Base-by-base conservation (phyloP, 2,113 vertebrate genomes). In the Vulpes vulpes region DNA sequence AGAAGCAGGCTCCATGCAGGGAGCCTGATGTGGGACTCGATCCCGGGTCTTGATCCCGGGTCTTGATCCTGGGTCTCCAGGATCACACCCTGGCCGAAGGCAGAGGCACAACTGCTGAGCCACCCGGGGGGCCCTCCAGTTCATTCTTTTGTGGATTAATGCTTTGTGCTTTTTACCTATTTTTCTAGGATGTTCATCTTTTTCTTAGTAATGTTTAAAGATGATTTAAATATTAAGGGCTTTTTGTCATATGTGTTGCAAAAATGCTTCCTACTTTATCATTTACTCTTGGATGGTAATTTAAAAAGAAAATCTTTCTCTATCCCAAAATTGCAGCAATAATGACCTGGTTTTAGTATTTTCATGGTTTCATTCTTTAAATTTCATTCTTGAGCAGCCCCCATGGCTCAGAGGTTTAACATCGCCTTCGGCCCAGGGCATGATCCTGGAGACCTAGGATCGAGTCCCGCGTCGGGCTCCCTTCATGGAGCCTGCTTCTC, bases 181-280 rank as follows among this genome's bases (percentile, higher is more conserved):
- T 94, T 96, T 96, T 83, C 60, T 67, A 67, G 81, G 20, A 59
- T 90, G 10, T 51, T 59, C 4, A 17, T 80, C 73, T 81, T 95
- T 88, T 95, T 67, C 80, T 49, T 87, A 14, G 65, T 90, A 55
- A 64, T 73, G 15, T 86, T 95, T 89, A 51, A 91, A 83, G n/a
- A 16, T 87, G 59, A 85, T 57, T 95, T 93, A 76, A 17, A 69
- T 81, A 78, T 55, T 82, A 85, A 85, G 22, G 43, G 69, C 27
- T 94, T 95, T 76, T 35, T 96, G 87, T 93, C 4, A n/a, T 67
- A 2, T 91, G 5, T 64, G 3, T 96, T 94, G 4, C 22, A 80
- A 95, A 23, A 16, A 51, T 11, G 17, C 81, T 71, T 62, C 19
- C 17, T 73, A 38, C 49, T 87, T 84, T 30, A 20, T 84, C 55